A percentile compares a stretch with the other conserved stretches of the same genome.
phyloP scores from a whole-genome alignment of 2,113 vertebrate species.

The Myotis lucifugus region DNA sequence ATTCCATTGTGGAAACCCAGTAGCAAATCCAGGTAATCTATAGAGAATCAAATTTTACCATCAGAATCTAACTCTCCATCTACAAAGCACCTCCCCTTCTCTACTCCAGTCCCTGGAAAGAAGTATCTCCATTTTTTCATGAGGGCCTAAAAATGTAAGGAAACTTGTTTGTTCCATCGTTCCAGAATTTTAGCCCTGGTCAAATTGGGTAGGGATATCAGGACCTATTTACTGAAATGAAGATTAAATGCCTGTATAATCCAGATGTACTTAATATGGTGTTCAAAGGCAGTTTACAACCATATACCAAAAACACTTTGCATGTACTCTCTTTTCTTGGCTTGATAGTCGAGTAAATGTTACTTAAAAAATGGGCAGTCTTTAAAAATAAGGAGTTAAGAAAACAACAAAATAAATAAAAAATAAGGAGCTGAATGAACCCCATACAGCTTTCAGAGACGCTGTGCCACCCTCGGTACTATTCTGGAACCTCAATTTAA shows the following conservation, averaged over 20 bases:
- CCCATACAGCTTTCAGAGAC: background rate
- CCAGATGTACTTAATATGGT: background rate
- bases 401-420: background rate
- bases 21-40: background rate
- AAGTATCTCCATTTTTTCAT: background rate
- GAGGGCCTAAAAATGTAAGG: background rate
- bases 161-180: background rate
- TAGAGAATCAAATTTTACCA: background rate
- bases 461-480: background rate
- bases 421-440: background rate
- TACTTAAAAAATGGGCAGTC: conserved; percentile 5
- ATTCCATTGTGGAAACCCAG: background rate
- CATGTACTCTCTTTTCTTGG: background rate
- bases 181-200: background rate
- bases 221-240: conserved; percentile 7
- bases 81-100: background rate
- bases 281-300: background rate
- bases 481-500: background rate
- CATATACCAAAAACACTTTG: background rate
- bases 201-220: background rate
- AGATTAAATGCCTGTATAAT: background rate
- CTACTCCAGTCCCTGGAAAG: background rate
- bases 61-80: background rate
- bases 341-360: background rate
- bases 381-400: background rate